Conservation (phyloP, 1,140 invertebrate genomes). For the Bombus vancouverensis region DNA sequence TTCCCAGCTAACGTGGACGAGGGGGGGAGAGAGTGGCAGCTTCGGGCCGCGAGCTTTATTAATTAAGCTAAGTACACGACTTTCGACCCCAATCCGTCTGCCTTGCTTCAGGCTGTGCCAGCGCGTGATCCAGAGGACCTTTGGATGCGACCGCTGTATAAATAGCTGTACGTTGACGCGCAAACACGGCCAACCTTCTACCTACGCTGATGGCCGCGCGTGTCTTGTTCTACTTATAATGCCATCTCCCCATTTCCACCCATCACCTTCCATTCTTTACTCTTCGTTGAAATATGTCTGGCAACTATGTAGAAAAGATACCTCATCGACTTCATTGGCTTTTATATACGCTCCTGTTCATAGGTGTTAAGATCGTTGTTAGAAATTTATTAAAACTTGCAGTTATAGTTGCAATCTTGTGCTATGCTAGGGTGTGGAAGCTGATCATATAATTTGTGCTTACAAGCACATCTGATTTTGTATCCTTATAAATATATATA, state of each 20-base stretch:
- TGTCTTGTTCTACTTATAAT: background rate
- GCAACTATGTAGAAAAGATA: too few relatives aligned
- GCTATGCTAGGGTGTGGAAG: too few relatives aligned
- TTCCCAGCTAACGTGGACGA: constrained; percentile 1
- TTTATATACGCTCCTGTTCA: too few relatives aligned
- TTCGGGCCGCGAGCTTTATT: constrained; percentile 41
- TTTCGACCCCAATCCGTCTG: constrained; percentile 47
- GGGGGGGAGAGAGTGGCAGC: background rate
- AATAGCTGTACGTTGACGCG: constrained; percentile 22
- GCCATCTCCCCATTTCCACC: too few relatives aligned
- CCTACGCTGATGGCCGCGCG: background rate
- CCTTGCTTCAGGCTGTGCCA: constrained; percentile 22
- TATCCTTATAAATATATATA: too few relatives aligned
- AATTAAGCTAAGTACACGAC: constrained; percentile 58
- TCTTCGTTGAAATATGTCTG: background rate
- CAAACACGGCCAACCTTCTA: background rate
- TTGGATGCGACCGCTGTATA: constrained; percentile 25
- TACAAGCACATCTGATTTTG: too few relatives aligned
- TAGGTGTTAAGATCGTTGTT: too few relatives aligned
- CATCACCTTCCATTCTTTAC: background rate
- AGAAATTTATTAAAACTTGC: too few relatives aligned
- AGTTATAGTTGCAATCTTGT: too few relatives aligned
- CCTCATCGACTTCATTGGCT: too few relatives aligned
- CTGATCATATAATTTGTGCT: too few relatives aligned
- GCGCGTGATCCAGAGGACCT: constrained; percentile 28